Evolutionary conservation across 2,113 vertebrate genomes (phyloP).

Genomic region (Limanda limanda): DNA sequence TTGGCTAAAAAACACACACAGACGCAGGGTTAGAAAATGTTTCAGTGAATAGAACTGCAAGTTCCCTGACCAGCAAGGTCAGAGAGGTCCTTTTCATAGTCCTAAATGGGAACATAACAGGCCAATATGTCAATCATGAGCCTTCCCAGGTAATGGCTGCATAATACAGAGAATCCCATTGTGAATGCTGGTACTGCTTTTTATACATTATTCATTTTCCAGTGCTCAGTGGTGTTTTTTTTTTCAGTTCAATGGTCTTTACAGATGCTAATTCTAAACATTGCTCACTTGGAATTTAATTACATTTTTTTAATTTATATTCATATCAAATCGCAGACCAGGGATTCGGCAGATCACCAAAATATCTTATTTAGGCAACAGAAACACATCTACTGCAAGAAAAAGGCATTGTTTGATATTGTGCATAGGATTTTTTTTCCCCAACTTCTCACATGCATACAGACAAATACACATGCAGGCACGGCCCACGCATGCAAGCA

Average conservation of each 20-base stretch:
- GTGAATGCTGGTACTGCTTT: constrained; percentile 3
- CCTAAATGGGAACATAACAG: background rate
- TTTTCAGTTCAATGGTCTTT: constrained; percentile 36
- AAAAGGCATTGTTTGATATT: background rate
- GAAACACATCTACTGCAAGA: background rate
- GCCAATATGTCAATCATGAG: background rate
- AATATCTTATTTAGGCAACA: background rate
- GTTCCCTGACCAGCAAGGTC: constrained; percentile 12
- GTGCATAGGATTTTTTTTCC: background rate
- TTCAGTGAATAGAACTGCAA: background rate
- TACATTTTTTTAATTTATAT: background rate
- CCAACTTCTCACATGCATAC: background rate
- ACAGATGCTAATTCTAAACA: constrained; percentile 37
- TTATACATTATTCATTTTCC: constrained; percentile 40
- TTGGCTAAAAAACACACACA: constrained; percentile 73
- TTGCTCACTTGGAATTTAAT: constrained; percentile 33
- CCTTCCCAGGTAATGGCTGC: constrained; percentile 4
- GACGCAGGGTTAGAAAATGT: background rate
- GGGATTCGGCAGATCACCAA: constrained; percentile 7
- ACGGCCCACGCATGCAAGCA: too few relatives aligned
- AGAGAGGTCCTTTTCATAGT: background rate
- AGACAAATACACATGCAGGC: background rate
- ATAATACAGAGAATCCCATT: constrained; percentile 3
- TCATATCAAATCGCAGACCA: background rate
- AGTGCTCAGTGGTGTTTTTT: background rate